Conservation (phyloP, 2,113 vertebrate species). For the Malurus melanocephalus region DNA sequence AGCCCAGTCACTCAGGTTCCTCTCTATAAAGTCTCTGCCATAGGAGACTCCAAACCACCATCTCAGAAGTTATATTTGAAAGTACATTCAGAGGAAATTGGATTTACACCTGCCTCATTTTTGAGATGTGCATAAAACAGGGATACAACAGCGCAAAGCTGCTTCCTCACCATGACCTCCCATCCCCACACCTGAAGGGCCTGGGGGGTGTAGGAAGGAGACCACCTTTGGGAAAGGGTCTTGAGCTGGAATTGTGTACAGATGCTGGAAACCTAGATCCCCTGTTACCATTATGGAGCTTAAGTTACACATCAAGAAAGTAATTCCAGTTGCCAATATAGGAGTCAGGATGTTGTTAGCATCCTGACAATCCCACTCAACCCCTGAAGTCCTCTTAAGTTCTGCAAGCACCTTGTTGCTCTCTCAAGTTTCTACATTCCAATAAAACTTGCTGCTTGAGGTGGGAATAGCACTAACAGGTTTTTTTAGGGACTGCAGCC, state of each 20-base stretch:
- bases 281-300: not conserved
- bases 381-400: not conserved
- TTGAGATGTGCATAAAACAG: not conserved
- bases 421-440: not conserved
- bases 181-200: not conserved
- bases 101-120: not conserved
- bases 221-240: not conserved
- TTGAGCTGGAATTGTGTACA: not conserved
- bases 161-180: not conserved
- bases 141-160: not conserved
- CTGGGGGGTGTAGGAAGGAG: not conserved
- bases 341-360: not conserved
- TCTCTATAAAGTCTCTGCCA: not conserved
- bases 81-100: not conserved
- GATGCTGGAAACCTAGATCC: not conserved
- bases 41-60: not conserved
- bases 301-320: conserved; percentile 8
- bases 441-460: not conserved
- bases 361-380: conserved; percentile 5
- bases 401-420: not conserved
- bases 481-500: not conserved
- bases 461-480: not conserved
- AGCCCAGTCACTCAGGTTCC: not conserved
- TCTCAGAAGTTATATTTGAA: not conserved
- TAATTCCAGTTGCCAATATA: conserved; percentile 3